Percentiles rank a stretch among this genome's conserved stretches.
These are phyloP conservation scores for Danio jaintianensis DNA, from an alignment of 2,797 vertebrate species.

Conservation along the genomic window DNA sequence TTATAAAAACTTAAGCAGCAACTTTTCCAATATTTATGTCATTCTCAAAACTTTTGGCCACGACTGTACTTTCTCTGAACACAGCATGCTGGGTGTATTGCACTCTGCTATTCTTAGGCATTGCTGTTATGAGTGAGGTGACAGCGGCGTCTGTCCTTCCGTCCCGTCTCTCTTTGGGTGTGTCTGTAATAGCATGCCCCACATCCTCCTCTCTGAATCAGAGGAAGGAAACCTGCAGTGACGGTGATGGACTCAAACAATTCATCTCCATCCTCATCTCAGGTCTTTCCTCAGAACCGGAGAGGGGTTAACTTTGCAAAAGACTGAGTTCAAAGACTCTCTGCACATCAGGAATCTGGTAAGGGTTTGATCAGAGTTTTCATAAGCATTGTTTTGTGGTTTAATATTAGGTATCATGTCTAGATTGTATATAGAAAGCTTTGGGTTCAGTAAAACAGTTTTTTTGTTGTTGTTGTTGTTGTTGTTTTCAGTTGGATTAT, in stretches of 20 bases:
- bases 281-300: slow-evolving; percentile 15
- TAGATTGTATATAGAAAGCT: background rate
- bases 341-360: background rate
- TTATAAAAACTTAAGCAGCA: too few species aligned
- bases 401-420: background rate
- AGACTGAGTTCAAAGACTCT: background rate
- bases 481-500: background rate
- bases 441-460: background rate
- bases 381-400: background rate
- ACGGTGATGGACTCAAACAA: slow-evolving; percentile 34
- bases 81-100: background rate
- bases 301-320: slow-evolving; percentile 2
- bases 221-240: slow-evolving; percentile 49
- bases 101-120: slow-evolving; percentile 45
- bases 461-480: too few species aligned
- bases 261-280: slow-evolving; percentile 1
- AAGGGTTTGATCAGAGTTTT: background rate
- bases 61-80: too few species aligned
- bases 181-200: slow-evolving; percentile 42
- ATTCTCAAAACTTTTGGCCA: too few species aligned
- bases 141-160: slow-evolving; percentile 2
- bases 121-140: slow-evolving; percentile 31
- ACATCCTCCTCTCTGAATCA: slow-evolving; percentile 44
- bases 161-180: slow-evolving; percentile 32
- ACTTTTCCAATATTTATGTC: too few species aligned